Evolutionary conservation across 2,888 invertebrate genomes (phyloP).

Genomic region (Agrypnus murinus): DNA sequence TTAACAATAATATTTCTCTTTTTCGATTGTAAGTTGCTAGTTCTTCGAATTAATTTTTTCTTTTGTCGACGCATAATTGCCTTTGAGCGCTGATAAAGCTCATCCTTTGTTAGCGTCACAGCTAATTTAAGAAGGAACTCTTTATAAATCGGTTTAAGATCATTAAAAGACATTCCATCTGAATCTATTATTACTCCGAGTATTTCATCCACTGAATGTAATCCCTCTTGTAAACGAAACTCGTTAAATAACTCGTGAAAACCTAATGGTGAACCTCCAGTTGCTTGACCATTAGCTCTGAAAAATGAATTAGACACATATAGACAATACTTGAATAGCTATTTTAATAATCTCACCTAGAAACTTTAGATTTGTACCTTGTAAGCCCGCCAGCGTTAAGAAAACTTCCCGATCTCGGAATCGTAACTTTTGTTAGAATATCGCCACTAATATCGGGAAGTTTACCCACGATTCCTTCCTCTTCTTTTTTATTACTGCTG

Average conservation of each 20-base stretch:
- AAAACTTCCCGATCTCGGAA: slow-evolving; percentile 90
- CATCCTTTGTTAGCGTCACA: slow-evolving; percentile 92
- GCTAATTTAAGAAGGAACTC: slow-evolving; percentile 91
- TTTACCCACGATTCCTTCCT: slow-evolving; percentile 65
- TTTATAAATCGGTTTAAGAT: slow-evolving; percentile 92
- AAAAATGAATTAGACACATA: too few species aligned
- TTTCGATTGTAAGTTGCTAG: slow-evolving; percentile 71
- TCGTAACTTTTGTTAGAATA: slow-evolving; percentile 88
- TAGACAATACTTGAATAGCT: not conserved
- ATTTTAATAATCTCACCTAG: slow-evolving; percentile 75
- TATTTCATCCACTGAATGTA: slow-evolving; percentile 91
- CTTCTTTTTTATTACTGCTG: too few species aligned
- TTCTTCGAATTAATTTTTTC: slow-evolving; percentile 78
- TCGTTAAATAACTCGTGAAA: slow-evolving; percentile 92
- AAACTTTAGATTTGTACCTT: slow-evolving; percentile 82
- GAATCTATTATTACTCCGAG: slow-evolving; percentile 91
- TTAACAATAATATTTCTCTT: slow-evolving; percentile 62
- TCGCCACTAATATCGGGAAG: slow-evolving; percentile 81
- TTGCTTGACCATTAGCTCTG: slow-evolving; percentile 78
- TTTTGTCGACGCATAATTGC: slow-evolving; percentile 91
- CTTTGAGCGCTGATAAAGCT: slow-evolving; percentile 91
- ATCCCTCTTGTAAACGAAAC: slow-evolving; percentile 89
- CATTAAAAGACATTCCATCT: slow-evolving; percentile 95
- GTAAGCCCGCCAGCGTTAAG: slow-evolving; percentile 86
- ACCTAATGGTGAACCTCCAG: slow-evolving; percentile 87